A percentile compares a stretch with the other conserved stretches of the same genome.
phyloP scores from a whole-genome alignment of 2,888 invertebrate genomes.

The Nephrotoma guestfalica region DNA sequence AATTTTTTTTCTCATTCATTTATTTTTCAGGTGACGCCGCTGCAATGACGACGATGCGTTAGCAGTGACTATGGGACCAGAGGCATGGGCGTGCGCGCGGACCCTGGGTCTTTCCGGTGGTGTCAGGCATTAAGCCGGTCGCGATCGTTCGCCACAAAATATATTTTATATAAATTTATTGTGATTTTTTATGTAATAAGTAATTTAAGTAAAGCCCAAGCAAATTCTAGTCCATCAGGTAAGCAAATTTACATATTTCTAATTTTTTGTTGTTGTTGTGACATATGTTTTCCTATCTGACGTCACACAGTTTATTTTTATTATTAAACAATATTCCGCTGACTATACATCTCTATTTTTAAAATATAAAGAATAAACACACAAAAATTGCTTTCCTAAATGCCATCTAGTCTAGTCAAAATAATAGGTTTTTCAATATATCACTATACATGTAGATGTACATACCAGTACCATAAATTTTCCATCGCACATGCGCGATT shows the following conservation, averaged over 20 bases:
- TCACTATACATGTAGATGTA: not conserved
- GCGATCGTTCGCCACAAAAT: slow-evolving; percentile 37
- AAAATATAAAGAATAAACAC: not conserved
- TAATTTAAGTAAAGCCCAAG: slow-evolving; percentile 13
- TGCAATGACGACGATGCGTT: slow-evolving; percentile 65
- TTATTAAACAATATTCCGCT: not conserved
- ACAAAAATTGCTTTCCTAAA: not conserved
- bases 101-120: slow-evolving; percentile 58
- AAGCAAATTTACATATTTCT: not conserved
- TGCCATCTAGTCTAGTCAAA: not conserved
- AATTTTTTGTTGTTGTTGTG: not conserved
- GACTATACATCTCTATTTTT: not conserved
- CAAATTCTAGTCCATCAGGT: slow-evolving; percentile 8
- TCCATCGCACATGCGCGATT: not conserved
- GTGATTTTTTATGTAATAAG: not conserved
- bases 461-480: not conserved
- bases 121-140: slow-evolving; percentile 45
- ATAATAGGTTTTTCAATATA: not conserved
- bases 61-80: slow-evolving; percentile 70
- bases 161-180: slow-evolving; percentile 31
- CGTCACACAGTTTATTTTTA: not conserved
- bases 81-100: slow-evolving; percentile 85
- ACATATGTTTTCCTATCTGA: not conserved
- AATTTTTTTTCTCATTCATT: slow-evolving; percentile 8
- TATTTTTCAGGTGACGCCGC: slow-evolving; percentile 40